phyloP scores from a whole-genome alignment of 1,140 invertebrate genomes.

The Agrilus planipennis region DNA sequence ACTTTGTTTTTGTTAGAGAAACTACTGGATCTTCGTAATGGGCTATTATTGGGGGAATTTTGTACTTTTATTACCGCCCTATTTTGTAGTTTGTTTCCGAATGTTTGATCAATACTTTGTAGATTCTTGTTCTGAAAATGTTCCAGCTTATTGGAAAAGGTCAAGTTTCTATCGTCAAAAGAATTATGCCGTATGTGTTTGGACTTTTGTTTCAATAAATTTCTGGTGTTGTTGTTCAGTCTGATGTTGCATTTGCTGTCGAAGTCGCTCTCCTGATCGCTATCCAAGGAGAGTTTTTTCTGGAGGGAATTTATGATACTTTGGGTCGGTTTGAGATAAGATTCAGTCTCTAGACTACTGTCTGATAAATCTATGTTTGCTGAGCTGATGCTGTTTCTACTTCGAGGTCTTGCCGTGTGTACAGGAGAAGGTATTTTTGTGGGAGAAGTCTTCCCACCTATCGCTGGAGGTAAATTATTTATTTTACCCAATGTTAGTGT shows the following conservation, averaged over 20 bases:
- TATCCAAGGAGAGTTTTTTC: slow-evolving; percentile 35
- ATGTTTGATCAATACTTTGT: slow-evolving; percentile 33
- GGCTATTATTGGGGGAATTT: slow-evolving; percentile 32
- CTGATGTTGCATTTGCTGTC: slow-evolving; percentile 21
- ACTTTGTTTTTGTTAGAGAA: slow-evolving; percentile 30
- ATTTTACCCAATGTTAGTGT: slow-evolving; percentile 19
- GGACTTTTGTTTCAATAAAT: slow-evolving; percentile 28
- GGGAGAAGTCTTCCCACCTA: slow-evolving; percentile 32
- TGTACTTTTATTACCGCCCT: slow-evolving; percentile 30
- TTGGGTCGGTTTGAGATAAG: slow-evolving; percentile 52
- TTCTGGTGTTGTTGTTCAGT: slow-evolving; percentile 29
- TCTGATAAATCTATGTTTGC: slow-evolving; percentile 30
- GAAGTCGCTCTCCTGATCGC: slow-evolving; percentile 26
- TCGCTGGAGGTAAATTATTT: slow-evolving; percentile 20
- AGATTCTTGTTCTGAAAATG: slow-evolving; percentile 33
- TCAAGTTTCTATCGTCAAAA: slow-evolving; percentile 33
- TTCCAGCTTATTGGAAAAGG: slow-evolving; percentile 32
- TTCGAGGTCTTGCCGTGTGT: slow-evolving; percentile 39
- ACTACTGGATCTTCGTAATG: slow-evolving; percentile 31
- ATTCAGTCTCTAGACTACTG: slow-evolving; percentile 45
- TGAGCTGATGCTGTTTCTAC: slow-evolving; percentile 35
- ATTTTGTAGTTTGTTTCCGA: slow-evolving; percentile 24
- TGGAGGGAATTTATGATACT: slow-evolving; percentile 55
- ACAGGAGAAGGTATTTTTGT: slow-evolving; percentile 49
- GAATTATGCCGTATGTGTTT: slow-evolving; percentile 39